Base-by-base conservation (phyloP, 2,797 vertebrate genomes). In the Myoxocephalus aenaeus region DNA sequence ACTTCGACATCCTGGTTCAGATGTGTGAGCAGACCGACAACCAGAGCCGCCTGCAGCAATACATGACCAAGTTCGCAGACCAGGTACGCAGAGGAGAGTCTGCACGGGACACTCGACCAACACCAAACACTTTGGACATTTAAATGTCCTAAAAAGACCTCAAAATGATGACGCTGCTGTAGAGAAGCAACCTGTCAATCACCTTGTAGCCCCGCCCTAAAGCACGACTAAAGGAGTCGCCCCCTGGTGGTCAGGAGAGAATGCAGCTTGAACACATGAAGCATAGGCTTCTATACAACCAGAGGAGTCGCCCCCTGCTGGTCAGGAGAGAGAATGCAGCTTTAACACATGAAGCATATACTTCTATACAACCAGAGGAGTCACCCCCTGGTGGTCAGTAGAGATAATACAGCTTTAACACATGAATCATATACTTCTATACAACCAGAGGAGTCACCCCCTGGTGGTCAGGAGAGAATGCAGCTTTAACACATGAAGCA, bases 1-100 rank as follows among this genome's bases (percentile, higher is more conserved):
- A 99, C 93, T 99, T 99, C 8, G 98, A 99, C 88, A 96, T 98
- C 87, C 93, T 99, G 92, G 97, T 99, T 7, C 98, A 98, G 64
- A 95, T 99, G 95, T 99, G 98, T 5, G 98, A 99, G 82, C 96
- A 96, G 90, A 99, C 97, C 0, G 96, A 98, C 90, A 98, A 99
- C 92, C 98, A 99, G 93, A 92, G 90, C 84, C 95, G 96, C 63
- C 92, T 99, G 14, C 98, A 99, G 79, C 96, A 96, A 81, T 99
- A 99, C 90, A 96, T 99, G 96, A 95, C 90, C 72, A 98, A 98
- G 90, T 99, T 99, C 34, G 95, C 97, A 13, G 96, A 99, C 84
- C 96, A 99, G 97, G 98, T 98, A 76, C 54, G 6, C 7, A 40
- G 1, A 51, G 11, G 5, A 25, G 9, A 51, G 56, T 29, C 15